phyloP scores from a whole-genome alignment of 2,888 invertebrate species.

The Melieria picta region DNA sequence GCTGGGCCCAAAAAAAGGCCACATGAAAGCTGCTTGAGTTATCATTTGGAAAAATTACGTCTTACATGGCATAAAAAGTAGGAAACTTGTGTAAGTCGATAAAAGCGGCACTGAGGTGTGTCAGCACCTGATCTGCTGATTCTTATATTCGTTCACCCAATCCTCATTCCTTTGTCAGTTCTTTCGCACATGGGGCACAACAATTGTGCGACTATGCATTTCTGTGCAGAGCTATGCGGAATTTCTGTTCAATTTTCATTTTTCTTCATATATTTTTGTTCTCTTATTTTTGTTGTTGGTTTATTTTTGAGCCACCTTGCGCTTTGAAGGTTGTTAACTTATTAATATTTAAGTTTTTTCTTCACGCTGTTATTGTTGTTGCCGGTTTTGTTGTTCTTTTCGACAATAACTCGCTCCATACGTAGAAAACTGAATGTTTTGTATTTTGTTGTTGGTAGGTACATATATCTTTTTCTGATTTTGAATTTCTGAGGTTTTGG shows the following conservation, averaged over 20 bases:
- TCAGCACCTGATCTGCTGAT: neutral
- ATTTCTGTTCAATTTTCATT: conserved; percentile 4
- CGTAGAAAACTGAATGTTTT: conserved; percentile 1
- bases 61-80: no score
- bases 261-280: conserved; percentile 5
- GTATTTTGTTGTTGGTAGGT: conserved; percentile 8
- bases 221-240: no score
- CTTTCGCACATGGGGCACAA: no score
- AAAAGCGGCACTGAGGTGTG: no score
- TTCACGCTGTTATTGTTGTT: conserved; percentile 20
- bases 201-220: no score
- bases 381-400: conserved; percentile 26
- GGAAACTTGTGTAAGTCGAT: no score
- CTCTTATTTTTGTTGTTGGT: neutral
- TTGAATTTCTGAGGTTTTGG: conserved; percentile 2
- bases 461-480: conserved; percentile 13
- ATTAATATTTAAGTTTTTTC: conserved; percentile 20
- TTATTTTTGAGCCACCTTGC: conserved; percentile 33
- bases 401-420: conserved; percentile 16
- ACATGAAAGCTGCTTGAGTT: no score
- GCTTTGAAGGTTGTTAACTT: conserved; percentile 38
- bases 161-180: no score
- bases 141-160: neutral
- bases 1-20: no score
- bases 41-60: no score